Base-by-base conservation (phyloP, 2,113 vertebrate genomes). In the Onychostoma macrolepis region DNA sequence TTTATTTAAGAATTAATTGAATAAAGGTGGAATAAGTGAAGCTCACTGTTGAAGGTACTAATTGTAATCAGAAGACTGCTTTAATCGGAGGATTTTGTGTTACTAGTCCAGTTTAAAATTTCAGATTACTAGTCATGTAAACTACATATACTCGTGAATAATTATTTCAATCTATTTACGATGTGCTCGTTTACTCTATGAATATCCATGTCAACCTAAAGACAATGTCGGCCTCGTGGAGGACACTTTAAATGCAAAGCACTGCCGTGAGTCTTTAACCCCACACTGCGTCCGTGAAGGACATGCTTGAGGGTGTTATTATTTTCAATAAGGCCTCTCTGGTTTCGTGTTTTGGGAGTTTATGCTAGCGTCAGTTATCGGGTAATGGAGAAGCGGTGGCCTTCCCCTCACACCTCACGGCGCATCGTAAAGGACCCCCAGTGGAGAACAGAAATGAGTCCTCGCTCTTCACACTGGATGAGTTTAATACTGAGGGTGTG, bases 261-360 rank as follows among this genome's bases (percentile, higher is more conserved):
- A 43, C 38, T 21, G 56, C 38, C 38, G n/a, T 71, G 76, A 41
- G 45, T 81, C 85, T 56, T 45, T 69, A 56, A 67, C 45, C 85
- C 26, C 30, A 26, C 12, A 38, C 69, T 69, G 41, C 6, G 17
- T 1, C 77, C 7, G 28, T 76, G 36, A 86, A 84, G 85, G 53
- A 67, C 83, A 76, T 28, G 24, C 75, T 65, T 33, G 76, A 50
- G 50, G 78, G 85, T 67, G 50, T 80, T 74, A 78, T 65, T 67
- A 81, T 80, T 89, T 84, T 63, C 43, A 74, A 65, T 24, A 26
- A 78, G 45, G 77, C 21, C n/a, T 85, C 9, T 83, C 83, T 86
- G 75, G 48, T 82, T 71, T 86, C n/a, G 75, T 10, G 19, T 33
- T 81, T 76, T 78, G 71, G 76, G 21, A 69, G 63, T 69, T 36